Conservation (phyloP, 2,113 vertebrate species). For the Pardalotus punctatus region DNA sequence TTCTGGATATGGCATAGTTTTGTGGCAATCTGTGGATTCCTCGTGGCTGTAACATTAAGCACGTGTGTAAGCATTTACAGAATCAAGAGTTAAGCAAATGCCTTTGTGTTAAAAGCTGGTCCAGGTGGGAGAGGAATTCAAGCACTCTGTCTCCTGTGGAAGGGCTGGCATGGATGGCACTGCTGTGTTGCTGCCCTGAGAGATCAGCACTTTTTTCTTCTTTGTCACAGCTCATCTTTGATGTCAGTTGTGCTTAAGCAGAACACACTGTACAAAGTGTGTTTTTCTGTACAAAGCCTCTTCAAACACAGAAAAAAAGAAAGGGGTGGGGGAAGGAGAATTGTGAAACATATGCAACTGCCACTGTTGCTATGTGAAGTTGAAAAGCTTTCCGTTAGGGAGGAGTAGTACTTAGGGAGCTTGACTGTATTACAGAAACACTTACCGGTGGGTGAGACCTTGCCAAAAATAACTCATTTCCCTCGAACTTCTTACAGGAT, state of each 20-base stretch:
- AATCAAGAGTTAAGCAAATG: background rate
- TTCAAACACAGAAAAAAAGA: background rate
- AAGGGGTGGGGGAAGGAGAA: background rate
- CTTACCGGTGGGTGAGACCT: background rate
- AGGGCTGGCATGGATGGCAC: background rate
- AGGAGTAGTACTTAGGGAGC: background rate
- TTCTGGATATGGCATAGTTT: background rate
- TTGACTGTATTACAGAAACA: background rate
- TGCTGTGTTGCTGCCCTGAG: background rate
- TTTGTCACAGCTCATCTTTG: background rate
- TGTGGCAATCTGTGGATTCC: background rate
- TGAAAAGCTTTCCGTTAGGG: background rate
- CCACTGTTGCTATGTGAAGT: background rate
- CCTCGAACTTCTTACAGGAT: background rate
- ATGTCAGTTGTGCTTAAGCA: background rate
- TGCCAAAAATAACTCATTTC: background rate
- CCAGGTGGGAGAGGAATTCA: background rate
- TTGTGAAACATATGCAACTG: background rate
- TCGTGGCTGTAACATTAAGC: background rate
- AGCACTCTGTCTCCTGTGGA: accelerated
- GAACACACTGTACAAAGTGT: no score
- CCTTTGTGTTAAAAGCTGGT: background rate
- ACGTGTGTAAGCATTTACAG: background rate
- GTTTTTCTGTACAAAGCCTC: background rate
- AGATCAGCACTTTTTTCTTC: background rate